phyloP scores from a whole-genome alignment of 2,113 vertebrate genomes.

The Rutilus rutilus region DNA sequence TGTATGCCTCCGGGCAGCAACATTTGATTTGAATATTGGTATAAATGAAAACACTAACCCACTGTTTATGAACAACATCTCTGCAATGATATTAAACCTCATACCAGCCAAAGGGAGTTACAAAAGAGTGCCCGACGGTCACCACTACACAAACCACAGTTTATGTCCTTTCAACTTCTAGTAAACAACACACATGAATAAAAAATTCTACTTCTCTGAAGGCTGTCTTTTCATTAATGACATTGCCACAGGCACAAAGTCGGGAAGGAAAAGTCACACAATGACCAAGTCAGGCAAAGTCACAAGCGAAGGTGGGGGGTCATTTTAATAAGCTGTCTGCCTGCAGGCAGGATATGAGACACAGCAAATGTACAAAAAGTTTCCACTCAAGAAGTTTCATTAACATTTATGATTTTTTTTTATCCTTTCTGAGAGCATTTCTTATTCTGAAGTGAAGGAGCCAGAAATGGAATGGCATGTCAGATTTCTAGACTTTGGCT shows the following conservation, averaged over 20 bases:
- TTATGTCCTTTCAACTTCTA: constrained; percentile 37
- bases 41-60: constrained; percentile 33
- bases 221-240: constrained; percentile 56
- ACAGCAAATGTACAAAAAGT: constrained; percentile 34
- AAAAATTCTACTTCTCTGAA: constrained; percentile 10
- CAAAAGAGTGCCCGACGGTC: background rate
- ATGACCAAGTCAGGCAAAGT: constrained; percentile 39
- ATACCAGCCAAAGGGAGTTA: constrained; percentile 26
- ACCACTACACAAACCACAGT: constrained; percentile 33
- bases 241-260: constrained; percentile 29
- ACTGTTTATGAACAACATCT: constrained; percentile 52
- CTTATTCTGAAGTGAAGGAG: constrained; percentile 19
- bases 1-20: constrained; percentile 37
- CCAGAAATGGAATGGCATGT: constrained; percentile 24
- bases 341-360: constrained; percentile 24
- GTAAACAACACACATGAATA: constrained; percentile 52
- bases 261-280: constrained; percentile 41
- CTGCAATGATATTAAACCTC: constrained; percentile 53
- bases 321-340: constrained; percentile 59
- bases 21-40: constrained; percentile 49
- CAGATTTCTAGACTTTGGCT: constrained; percentile 28
- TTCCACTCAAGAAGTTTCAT: constrained; percentile 45
- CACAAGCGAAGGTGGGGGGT: constrained; percentile 46
- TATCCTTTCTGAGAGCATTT: constrained; percentile 16
- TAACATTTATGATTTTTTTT: constrained; percentile 24